Evolutionary conservation across 2,797 vertebrate species (phyloP).

Genomic region (Phalloptychus januarius): DNA sequence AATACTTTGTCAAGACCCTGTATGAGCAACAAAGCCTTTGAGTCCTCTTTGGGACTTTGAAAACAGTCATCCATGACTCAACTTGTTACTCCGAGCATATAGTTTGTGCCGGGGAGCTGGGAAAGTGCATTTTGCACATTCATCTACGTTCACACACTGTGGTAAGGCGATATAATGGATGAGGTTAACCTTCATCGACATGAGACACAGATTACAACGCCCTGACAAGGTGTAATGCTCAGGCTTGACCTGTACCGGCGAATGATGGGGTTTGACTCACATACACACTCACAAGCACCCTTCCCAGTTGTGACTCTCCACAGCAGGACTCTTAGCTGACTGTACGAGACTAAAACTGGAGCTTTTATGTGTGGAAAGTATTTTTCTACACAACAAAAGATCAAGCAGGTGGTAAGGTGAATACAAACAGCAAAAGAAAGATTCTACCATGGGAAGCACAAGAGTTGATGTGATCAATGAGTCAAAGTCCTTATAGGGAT

Average conservation of each 20-base stretch:
- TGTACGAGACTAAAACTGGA: neutral
- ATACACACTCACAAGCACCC: neutral
- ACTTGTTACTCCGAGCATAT: conserved; percentile 24
- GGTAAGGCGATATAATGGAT: conserved; percentile 30
- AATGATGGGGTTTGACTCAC: conserved; percentile 15
- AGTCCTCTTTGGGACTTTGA: neutral
- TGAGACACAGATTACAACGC: conserved; percentile 53
- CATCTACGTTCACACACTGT: conserved; percentile 17
- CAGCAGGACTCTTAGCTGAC: neutral
- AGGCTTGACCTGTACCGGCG: conserved; percentile 45
- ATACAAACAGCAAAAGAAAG: conserved; percentile 15
- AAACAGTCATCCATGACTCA: conserved; percentile 15
- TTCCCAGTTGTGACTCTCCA: neutral
- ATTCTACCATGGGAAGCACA: conserved; percentile 12
- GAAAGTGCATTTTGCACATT: conserved; percentile 13
- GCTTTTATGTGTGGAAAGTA: neutral
- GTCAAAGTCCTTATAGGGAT: conserved; percentile 54
- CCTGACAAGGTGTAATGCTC: conserved; percentile 36
- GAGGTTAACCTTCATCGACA: conserved; percentile 63
- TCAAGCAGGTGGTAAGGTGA: conserved; percentile 21
- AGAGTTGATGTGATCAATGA: conserved; percentile 45
- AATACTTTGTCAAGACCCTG: neutral
- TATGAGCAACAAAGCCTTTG: neutral
- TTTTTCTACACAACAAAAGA: conserved; percentile 12
- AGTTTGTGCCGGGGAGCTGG: conserved; percentile 21